A percentile compares a stretch with the other conserved stretches of the same genome.
Evolutionary conservation across 2,888 invertebrate species (phyloP).

Genomic region (Morpho achilles): DNA sequence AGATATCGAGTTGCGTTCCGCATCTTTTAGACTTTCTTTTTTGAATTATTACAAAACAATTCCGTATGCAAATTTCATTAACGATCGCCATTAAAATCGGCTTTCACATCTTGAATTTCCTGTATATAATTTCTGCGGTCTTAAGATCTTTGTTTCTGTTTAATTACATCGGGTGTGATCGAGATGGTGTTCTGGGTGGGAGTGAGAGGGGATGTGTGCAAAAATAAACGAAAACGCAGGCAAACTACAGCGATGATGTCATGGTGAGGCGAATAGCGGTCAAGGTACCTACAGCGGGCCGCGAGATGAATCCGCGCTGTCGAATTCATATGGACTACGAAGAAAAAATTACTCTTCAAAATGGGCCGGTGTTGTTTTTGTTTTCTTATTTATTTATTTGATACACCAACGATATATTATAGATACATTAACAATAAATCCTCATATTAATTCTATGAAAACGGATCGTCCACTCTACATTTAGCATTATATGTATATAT

Average conservation of each 20-base stretch:
- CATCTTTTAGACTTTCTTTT: no score
- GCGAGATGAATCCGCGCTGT: slow-evolving; percentile 33
- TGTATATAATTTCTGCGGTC: slow-evolving; percentile 27
- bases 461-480: no score
- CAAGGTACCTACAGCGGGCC: slow-evolving; percentile 51
- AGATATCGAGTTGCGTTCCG: no score
- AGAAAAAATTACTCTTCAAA: neutral
- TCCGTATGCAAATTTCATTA: no score
- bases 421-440: no score
- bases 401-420: no score
- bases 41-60: no score
- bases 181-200: slow-evolving; percentile 19
- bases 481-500: no score
- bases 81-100: neutral
- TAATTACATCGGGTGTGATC: slow-evolving; percentile 32
- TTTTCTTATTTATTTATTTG: no score
- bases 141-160: slow-evolving; percentile 33
- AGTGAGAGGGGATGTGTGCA: slow-evolving; percentile 44
- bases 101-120: slow-evolving; percentile 18
- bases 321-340: slow-evolving; percentile 19
- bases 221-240: slow-evolving; percentile 59
- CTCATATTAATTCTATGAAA: no score
- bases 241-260: slow-evolving; percentile 58
- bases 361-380: no score
- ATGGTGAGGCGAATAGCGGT: slow-evolving; percentile 67